Evolutionary conservation across 2,888 invertebrate genomes (phyloP).

Genomic region (Dione juno): DNA sequence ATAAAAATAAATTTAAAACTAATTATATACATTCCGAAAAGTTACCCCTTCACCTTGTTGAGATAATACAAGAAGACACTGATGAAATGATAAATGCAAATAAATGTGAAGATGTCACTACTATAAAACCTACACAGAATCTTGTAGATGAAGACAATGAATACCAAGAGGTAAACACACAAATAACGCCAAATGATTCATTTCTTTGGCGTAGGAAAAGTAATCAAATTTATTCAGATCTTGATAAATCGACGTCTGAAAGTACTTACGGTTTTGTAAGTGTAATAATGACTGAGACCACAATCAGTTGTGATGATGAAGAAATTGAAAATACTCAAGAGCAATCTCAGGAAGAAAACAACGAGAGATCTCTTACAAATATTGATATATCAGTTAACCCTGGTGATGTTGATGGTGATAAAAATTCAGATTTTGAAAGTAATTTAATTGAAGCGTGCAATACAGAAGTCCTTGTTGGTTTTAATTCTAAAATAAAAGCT

Average conservation of each 20-base stretch:
- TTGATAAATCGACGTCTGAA: slow-evolving; percentile 65
- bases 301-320: slow-evolving; percentile 54
- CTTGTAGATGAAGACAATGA: slow-evolving; percentile 42
- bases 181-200: slow-evolving; percentile 85
- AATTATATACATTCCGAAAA: slow-evolving; percentile 78
- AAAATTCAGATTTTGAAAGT: slow-evolving; percentile 72
- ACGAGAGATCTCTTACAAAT: slow-evolving; percentile 57
- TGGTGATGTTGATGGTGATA: slow-evolving; percentile 51
- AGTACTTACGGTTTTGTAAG: slow-evolving; percentile 68
- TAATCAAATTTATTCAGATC: slow-evolving; percentile 71
- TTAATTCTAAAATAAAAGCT: slow-evolving; percentile 62
- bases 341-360: slow-evolving; percentile 55
- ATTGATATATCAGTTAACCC: slow-evolving; percentile 28
- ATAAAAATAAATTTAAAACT: slow-evolving; percentile 75
- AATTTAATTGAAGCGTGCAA: slow-evolving; percentile 77
- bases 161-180: slow-evolving; percentile 64
- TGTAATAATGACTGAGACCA: slow-evolving; percentile 60
- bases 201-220: slow-evolving; percentile 85
- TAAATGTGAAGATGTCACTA: slow-evolving; percentile 38
- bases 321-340: slow-evolving; percentile 46
- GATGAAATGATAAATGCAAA: slow-evolving; percentile 55
- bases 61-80: slow-evolving; percentile 77
- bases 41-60: slow-evolving; percentile 71
- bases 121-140: slow-evolving; percentile 41
- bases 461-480: slow-evolving; percentile 71